Percentiles rank a stretch among this genome's conserved stretches.
Conservation (phyloP, 2,888 invertebrate genomes). For the Acleris emargana region DNA sequence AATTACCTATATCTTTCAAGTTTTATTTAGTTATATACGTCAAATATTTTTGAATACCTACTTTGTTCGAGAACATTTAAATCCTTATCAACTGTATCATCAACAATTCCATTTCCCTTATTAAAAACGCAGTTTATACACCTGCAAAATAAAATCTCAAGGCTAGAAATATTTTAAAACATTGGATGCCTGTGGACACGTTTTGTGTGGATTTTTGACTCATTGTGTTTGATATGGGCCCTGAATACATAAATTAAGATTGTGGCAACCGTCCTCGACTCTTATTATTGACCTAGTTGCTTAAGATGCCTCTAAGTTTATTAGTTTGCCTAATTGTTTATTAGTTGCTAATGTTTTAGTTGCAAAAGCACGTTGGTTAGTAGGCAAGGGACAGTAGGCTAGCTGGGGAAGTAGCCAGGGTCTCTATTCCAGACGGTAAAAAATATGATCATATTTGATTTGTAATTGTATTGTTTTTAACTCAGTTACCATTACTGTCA, state of each 20-base stretch:
- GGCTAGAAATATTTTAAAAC: not conserved
- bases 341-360: constrained; percentile 38
- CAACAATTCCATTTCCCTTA: constrained; percentile 5
- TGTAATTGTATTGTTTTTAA: too few species aligned
- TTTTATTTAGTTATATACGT: too few species aligned
- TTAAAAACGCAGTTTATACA: constrained; percentile 3
- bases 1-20: too few species aligned
- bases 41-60: too few species aligned
- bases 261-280: constrained; percentile 50
- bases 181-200: too few species aligned
- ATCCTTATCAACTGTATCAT: constrained; percentile 1
- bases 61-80: not conserved
- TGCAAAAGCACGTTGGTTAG: constrained; percentile 23
- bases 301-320: constrained; percentile 53
- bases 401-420: too few species aligned
- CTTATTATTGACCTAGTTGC: constrained; percentile 48
- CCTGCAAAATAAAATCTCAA: not conserved
- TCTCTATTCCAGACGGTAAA: too few species aligned
- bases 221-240: too few species aligned
- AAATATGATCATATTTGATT: too few species aligned
- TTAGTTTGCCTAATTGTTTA: constrained; percentile 51
- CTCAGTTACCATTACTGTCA: too few species aligned
- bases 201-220: not conserved
- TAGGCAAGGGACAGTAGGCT: constrained; percentile 14
- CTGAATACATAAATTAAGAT: constrained; percentile 24